Base-by-base conservation (phyloP, 2,888 invertebrate genomes). In the Theretra japonica region DNA sequence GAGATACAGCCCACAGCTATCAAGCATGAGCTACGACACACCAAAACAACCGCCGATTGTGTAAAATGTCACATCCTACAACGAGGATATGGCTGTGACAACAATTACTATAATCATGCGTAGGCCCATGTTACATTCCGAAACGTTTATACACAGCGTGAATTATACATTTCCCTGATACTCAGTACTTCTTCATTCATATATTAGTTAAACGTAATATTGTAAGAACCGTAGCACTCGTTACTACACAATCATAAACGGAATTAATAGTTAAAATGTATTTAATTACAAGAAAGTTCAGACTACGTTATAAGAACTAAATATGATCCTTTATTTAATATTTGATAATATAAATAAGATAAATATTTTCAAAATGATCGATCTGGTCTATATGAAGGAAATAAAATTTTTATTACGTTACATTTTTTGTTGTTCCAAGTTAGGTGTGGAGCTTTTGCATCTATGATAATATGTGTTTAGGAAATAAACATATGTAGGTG, bases 11-110 rank as follows among this genome's bases (percentile, higher is more conserved):
- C 75, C 74, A 75, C 77, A 76, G 72, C 41, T 15, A 11, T 41
- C 41, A 41, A 41, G 41, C 41, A 41, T 41, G 41, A 41, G 41
- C 75, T 75, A 76, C 75, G 75, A 58, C 30, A 69, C 28, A 69
- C 83, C 82, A 84, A 86, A 81, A 84, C 86, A 86, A 82, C 82
- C 79, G 80, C 82, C 78, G 79, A 76, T 86, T 86, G 86, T 86
- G 81, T 83, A 82, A 80, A 85, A 77, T 75, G 77, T 76, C 75
- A 83, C 80, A 84, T 82, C 82, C 80, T 81, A 65, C 68, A 62
- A 69, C 33, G 60, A 77, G 72, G 72, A 73, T 68, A 70, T 75
- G 75, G 75, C 75, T 77, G 74, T 73, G 70, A 76, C 73, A 69
- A 72, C 72, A 72, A n/a, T 69, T 59, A 69, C 48, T 23, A 71